Evolutionary conservation across 2,113 vertebrate genomes (phyloP), one percentile per base, ranked within the genome.

Genomic region (Eurystomus gularis): DNA sequence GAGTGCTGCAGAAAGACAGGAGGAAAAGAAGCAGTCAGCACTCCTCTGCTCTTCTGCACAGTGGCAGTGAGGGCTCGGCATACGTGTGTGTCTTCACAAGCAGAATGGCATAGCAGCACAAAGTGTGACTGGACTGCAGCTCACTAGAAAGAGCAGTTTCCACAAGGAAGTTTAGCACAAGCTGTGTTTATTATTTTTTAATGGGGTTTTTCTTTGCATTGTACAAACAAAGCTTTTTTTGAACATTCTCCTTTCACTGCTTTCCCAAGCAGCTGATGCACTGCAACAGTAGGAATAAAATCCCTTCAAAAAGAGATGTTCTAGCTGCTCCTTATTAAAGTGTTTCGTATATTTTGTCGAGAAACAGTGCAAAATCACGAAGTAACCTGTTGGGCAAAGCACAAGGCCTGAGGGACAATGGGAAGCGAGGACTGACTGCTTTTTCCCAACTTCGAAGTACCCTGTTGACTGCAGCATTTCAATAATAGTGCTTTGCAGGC

Each of bases 31-130:
- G 16, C 77, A 20, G 35, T 55, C 33, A 83, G 46, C 1, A 1
- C 46, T 54, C 33, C 29, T 72, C 48, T 75, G n/a, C 62, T 62
- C 39, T 29, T 71, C 24, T 40, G 48, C 48, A 42, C 0, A 1
- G 71, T 2, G 0, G n/a, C 33, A 40, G 61, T 1, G 2, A 44
- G 44, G 35, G 26, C 49, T 58, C 1, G 1, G 52, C 0, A 0
- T 26, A n/a, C 1, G 0, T 7, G 31, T 3, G 2, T 10, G 2
- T 54, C 52, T 90, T 23, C 75, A 48, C 2, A 7, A 55, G 29
- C 62, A 69, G 57, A 76, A 68, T 35, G 28, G 21, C 51, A 70
- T 5, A 70, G 49, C 79, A 90, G n/a, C 2, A 2, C 39, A 33
- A 48, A 37, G 26, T 25, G 33, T 60, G 48, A 42, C 66, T 91